Evolutionary conservation across 2,888 invertebrate species (phyloP).

Genomic region (Zele albiditarsus): DNA sequence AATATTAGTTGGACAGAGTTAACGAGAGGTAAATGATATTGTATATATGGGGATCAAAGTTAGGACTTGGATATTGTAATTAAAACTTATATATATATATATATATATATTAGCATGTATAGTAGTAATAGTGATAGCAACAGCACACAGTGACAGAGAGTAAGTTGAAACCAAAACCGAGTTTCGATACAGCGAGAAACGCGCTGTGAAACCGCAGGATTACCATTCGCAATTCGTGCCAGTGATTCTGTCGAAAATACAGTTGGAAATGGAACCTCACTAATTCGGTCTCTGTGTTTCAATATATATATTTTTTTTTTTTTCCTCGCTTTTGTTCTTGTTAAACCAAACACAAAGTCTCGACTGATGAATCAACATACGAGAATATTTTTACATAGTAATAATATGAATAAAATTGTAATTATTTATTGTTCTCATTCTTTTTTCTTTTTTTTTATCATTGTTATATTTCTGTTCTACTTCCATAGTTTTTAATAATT

Average conservation of each 20-base stretch:
- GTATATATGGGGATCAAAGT: not conserved
- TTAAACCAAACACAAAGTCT: not conserved
- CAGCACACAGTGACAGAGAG: conserved; percentile 6
- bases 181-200: conserved; percentile 19
- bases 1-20: not conserved
- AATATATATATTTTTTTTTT: conserved; percentile 1
- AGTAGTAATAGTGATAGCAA: not conserved
- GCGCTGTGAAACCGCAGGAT: conserved; percentile 13
- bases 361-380: not conserved
- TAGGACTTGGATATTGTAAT: not conserved
- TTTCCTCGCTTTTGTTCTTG: not conserved
- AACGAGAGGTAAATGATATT: not conserved
- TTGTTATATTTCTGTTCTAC: no score
- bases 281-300: not conserved
- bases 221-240: conserved; percentile 16
- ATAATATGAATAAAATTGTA: not conserved
- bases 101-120: not conserved
- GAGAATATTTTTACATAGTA: not conserved
- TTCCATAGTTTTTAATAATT: not conserved
- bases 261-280: not conserved
- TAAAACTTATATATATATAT: not conserved
- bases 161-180: conserved; percentile 21
- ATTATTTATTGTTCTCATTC: not conserved
- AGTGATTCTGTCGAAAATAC: conserved; percentile 15
- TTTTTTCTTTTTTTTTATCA: not conserved